Evolutionary conservation across 2,888 invertebrate genomes (phyloP), one percentile per base, ranked within the genome.

Genomic region (Idaea straminata): DNA sequence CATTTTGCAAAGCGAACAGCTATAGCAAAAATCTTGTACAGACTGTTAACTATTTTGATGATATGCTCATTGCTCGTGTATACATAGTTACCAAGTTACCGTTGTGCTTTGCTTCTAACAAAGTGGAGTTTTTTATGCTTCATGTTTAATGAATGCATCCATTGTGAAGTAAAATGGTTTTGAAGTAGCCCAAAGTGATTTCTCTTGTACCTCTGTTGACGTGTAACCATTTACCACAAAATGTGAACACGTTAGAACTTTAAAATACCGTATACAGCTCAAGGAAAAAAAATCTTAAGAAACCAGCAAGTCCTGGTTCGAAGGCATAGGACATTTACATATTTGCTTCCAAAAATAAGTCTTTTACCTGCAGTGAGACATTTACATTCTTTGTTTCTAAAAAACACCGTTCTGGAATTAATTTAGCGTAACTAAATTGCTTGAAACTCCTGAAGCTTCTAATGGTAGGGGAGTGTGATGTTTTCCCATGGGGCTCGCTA

Each of bases 401-500:
- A 60, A 36, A 25, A 25, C 25, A n/a, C 15, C 34, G 34, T 4
- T 57, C 38, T 47, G 61, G 47, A 69, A 66, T 68, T 62, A 63
- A 70, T 70, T 69, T 66, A 35, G 47, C 68, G 66, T 67, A 61
- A 63, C 66, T 64, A 82, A 81, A 77, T 71, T 66, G 73, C 72
- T 80, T 64, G 66, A 74, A 75, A 74, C 72, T 77, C 77, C 72
- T 69, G 70, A 63, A 74, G 70, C 75, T 72, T n/a, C 74, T 68
- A 61, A 65, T 67, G 71, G 74, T 70, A 73, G 75, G 74, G 76
- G 72, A 70, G 78, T 81, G 76, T 69, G 65, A 15, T 3, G 64
- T 74, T 68, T 76, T 83, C 85, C 83, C 83, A 77, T 74, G 83
- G 85, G 86, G 77, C 71, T 77, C 69, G 74, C 75, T 83, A 83